These are phyloP conservation scores for Enteromius thamalakanensis DNA, from an alignment of 2,797 vertebrate genomes.

Conservation along the genomic window DNA sequence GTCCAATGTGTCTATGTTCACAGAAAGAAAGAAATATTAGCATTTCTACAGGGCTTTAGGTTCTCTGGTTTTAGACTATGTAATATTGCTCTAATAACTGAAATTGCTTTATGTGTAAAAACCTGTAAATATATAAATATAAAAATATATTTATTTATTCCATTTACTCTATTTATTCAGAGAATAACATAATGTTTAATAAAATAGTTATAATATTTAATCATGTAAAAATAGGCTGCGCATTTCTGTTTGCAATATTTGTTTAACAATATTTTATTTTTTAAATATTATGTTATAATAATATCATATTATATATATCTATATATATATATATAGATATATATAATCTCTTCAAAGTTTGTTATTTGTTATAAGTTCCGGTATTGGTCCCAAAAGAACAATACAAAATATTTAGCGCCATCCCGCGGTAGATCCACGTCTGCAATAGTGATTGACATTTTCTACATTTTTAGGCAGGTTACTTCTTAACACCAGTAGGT, in stretches of 20 bases:
- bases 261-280: no score
- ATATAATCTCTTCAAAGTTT: background rate
- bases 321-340: no score
- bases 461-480: background rate
- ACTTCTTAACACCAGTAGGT: background rate
- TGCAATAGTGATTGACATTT: background rate
- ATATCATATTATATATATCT: no score
- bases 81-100: background rate
- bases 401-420: constrained; percentile 28
- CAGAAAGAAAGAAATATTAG: background rate
- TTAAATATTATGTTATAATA: no score
- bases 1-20: background rate
- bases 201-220: no score
- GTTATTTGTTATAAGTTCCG: background rate
- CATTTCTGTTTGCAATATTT: background rate
- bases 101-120: background rate
- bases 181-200: background rate
- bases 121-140: background rate
- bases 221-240: no score
- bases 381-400: background rate
- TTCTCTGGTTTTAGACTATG: background rate
- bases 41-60: background rate
- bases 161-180: background rate
- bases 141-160: no score
- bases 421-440: background rate